These are phyloP conservation scores for Salpingus planirostris DNA, from an alignment of 2,888 invertebrate genomes.

Conservation along the genomic window DNA sequence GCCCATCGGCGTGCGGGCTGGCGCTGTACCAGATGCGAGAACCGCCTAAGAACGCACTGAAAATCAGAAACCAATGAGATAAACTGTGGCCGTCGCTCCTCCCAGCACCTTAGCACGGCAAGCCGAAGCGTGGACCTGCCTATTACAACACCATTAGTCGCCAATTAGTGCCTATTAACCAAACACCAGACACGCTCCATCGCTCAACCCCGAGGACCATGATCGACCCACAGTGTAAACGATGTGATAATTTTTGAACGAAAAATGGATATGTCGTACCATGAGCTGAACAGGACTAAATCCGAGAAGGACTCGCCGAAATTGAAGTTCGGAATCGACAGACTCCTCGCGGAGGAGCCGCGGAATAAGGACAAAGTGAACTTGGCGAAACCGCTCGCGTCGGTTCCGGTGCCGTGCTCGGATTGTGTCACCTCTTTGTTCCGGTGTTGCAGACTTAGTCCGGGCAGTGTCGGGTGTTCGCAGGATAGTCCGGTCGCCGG, in stretches of 20 bases:
- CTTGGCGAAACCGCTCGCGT: slow-evolving; percentile 32
- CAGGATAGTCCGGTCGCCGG: slow-evolving; percentile 14
- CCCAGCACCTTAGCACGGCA: slow-evolving; percentile 21
- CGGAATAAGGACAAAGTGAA: slow-evolving; percentile 10
- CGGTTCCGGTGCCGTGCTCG: slow-evolving; percentile 46
- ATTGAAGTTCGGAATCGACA: slow-evolving; percentile 64
- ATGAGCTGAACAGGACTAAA: slow-evolving; percentile 12
- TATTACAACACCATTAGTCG: slow-evolving; percentile 24
- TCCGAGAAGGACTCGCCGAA: slow-evolving; percentile 40
- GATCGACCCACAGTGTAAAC: neutral
- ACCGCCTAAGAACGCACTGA: slow-evolving; percentile 22
- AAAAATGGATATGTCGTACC: slow-evolving; percentile 17
- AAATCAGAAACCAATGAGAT: slow-evolving; percentile 24
- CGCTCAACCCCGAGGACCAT: slow-evolving; percentile 1
- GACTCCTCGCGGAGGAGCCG: slow-evolving; percentile 42
- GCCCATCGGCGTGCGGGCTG: too few species aligned
- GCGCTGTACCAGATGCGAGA: slow-evolving; percentile 12
- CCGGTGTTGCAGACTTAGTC: slow-evolving; percentile 48
- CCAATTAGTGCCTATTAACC: slow-evolving; percentile 26
- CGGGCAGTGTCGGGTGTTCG: slow-evolving; percentile 11
- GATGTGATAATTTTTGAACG: slow-evolving; percentile 10
- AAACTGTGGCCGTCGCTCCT: slow-evolving; percentile 22
- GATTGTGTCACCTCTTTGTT: slow-evolving; percentile 58
- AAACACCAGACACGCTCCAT: slow-evolving; percentile 7
- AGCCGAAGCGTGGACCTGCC: slow-evolving; percentile 27